Base-by-base conservation (phyloP, 2,113 vertebrate genomes). In the Pimephales promelas region DNA sequence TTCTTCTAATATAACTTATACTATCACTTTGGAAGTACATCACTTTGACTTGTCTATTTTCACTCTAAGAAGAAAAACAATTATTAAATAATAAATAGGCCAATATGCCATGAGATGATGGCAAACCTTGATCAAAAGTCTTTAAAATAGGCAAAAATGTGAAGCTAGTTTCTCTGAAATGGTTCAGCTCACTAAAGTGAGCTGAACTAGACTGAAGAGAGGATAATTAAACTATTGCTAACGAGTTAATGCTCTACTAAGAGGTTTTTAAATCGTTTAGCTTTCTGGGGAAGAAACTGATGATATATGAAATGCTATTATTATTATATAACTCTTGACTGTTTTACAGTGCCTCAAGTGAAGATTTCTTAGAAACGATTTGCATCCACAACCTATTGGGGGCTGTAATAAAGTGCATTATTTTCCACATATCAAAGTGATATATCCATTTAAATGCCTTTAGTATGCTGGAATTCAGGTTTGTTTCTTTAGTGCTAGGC, bases 391-490 rank as follows among this genome's bases (percentile, higher is more conserved):
- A 77, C 4, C 28, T 59, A 77, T 61, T 82, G 3, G 22, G 7
- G 6, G 14, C 56, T 31, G 59, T 28, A 82, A 82, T 36, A 71
- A 43, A n/a, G 16, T 22, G 64, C 34, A 57, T 43, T 68, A 34
- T 68, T 79, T 22, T 57, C 66, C 54, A 81, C 59, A 45, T 49
- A 76, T 82, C 26, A 80, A 57, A 16, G 28, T 57, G 0, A 70
- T 36, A 22, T 28, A 45, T 7, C 52, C 24, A 47, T 85, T 40
- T 64, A 61, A 36, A 78, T 28, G 6, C 3, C 26, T 72, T 80
- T 71, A 13, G 5, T 66, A 66, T 24, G 79, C 22, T 59, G 9
- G 47, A 36, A 70, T 22, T 83, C 11, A n/a, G 3, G 28, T 49
- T 10, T 8, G 10, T 52, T 74, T 28, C n/a, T 9, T 4, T 28